Conservation (phyloP, 2,888 invertebrate species). For the Stenichneumon culpator region DNA sequence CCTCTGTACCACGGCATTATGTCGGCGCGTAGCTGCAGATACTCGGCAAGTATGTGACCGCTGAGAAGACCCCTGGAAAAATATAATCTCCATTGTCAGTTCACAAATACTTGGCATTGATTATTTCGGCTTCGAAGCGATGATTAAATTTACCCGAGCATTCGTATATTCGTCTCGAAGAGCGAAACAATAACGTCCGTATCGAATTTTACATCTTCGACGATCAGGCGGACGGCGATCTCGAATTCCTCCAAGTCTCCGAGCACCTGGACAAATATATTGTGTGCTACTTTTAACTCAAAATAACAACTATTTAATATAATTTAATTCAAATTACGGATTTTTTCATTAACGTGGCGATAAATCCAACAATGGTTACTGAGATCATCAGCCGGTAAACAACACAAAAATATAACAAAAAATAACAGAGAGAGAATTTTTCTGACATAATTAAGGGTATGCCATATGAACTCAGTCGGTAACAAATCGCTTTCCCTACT, state of each 20-base stretch:
- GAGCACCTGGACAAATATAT: conserved; percentile 87
- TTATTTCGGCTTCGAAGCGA: conserved; percentile 34
- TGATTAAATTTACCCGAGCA: conserved; percentile 92
- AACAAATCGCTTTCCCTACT: too few species aligned
- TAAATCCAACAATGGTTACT: too few species aligned
- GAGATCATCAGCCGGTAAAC: too few species aligned
- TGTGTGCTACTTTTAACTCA: too few species aligned
- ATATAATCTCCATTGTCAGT: neutral
- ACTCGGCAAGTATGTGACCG: conserved; percentile 95
- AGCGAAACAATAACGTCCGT: conserved; percentile 98
- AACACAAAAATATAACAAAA: neutral
- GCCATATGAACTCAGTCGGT: too few species aligned
- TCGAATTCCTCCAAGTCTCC: conserved; percentile 98
- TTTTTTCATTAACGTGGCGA: neutral
- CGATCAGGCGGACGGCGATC: conserved; percentile 93
- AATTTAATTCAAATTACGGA: neutral
- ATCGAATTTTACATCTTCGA: conserved; percentile 96
- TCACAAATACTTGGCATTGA: neutral
- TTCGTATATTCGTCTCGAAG: conserved; percentile 99
- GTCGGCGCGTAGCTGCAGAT: conserved; percentile 91
- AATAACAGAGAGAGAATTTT: neutral
- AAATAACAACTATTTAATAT: too few species aligned
- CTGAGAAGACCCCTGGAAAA: conserved; percentile 93
- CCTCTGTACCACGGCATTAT: conserved; percentile 94
- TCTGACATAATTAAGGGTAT: too few species aligned